These are phyloP conservation scores for Aspidiotus destructor DNA, from an alignment of 2,888 invertebrate genomes.

Conservation along the genomic window DNA sequence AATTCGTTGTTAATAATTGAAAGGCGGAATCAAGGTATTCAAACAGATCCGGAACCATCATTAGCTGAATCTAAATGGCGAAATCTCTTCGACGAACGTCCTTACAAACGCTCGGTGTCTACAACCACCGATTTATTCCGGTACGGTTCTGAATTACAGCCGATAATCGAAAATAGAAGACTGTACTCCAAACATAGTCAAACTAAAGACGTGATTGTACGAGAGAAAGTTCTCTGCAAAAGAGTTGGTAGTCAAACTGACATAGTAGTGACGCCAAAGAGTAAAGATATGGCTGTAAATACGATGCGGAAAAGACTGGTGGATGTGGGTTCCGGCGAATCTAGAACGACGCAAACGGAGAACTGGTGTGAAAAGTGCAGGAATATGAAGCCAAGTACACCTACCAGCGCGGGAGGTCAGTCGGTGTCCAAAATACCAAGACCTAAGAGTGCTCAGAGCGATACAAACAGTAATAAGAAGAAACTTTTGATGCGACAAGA, in stretches of 20 bases:
- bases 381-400: background rate
- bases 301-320: constrained; percentile 43
- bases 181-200: constrained; percentile 33
- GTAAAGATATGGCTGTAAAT: constrained; percentile 37
- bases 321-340: constrained; percentile 48
- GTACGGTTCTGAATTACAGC: constrained; percentile 10
- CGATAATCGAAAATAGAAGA: constrained; percentile 10
- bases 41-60: constrained; percentile 21
- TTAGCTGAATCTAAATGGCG: constrained; percentile 8
- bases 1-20: constrained; percentile 29
- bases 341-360: constrained; percentile 38
- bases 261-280: constrained; percentile 6
- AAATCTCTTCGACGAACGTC: constrained; percentile 17
- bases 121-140: constrained; percentile 6
- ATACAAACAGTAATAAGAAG: constrained; percentile 31
- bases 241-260: constrained; percentile 24
- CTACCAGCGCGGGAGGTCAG: constrained; percentile 33
- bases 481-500: constrained; percentile 42
- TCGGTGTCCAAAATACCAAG: constrained; percentile 41
- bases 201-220: constrained; percentile 29
- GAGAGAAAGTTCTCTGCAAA: constrained; percentile 15
- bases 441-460: constrained; percentile 40
- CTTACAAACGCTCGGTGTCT: constrained; percentile 12
- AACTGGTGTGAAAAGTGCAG: constrained; percentile 15
- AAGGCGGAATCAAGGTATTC: constrained; percentile 36